phyloP scores from a whole-genome alignment of 2,113 vertebrate species.

The Burhinus oedicnemus region DNA sequence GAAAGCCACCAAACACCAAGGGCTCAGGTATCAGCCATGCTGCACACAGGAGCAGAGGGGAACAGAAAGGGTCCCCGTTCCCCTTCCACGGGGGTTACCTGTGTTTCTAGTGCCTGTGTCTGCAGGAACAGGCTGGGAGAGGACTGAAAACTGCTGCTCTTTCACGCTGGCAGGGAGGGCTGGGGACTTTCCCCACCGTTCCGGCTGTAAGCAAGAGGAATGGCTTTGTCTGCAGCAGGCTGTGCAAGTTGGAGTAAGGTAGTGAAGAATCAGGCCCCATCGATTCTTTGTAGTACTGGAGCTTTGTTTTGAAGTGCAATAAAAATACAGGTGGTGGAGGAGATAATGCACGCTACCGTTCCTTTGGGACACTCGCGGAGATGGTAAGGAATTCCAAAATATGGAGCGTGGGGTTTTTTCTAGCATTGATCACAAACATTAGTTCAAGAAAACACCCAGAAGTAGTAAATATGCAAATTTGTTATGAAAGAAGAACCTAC shows the following conservation, averaged over 20 bases:
- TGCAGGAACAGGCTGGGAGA: not conserved
- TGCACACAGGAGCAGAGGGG: accelerated
- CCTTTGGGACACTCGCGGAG: slow-evolving; percentile 19
- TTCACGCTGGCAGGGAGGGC: accelerated
- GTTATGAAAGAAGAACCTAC: slow-evolving; percentile 29
- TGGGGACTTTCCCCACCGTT: not conserved
- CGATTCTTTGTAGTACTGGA: slow-evolving; percentile 19
- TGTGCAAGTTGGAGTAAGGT: not conserved
- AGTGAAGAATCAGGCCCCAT: slow-evolving; percentile 24
- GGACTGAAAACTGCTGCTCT: not conserved
- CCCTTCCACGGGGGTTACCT: accelerated
- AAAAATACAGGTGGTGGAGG: slow-evolving; percentile 45
- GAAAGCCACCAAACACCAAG: not conserved
- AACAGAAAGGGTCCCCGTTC: not conserved
- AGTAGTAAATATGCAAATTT: slow-evolving; percentile 65
- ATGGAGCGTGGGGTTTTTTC: not conserved
- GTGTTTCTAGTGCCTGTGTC: not conserved
- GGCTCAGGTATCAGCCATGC: not conserved
- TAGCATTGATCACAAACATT: slow-evolving; percentile 32
- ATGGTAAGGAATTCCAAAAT: slow-evolving; percentile 14
- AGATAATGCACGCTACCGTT: slow-evolving; percentile 35
- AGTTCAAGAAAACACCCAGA: slow-evolving; percentile 61
- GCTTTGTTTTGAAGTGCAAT: slow-evolving; percentile 62
- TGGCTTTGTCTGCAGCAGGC: not conserved
- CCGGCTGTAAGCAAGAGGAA: not conserved